Evolutionary conservation across 92 coral and sea anemone species (phyloP).

Genomic region (Diadumene lineata): DNA sequence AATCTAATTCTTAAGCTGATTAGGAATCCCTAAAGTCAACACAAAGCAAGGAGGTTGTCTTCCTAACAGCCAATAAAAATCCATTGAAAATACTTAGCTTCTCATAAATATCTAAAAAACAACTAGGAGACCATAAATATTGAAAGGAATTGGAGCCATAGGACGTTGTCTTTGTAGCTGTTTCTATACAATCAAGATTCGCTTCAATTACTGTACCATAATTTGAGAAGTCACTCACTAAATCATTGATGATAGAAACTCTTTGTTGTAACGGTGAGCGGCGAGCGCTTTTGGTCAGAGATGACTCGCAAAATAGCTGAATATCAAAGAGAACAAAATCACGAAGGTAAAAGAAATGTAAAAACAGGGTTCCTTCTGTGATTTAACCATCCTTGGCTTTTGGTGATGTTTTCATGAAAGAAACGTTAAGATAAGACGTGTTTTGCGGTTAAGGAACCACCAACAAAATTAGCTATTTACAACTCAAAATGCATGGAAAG

Average conservation of each 20-base stretch:
- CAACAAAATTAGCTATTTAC: background rate
- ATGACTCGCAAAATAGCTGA: too few species aligned
- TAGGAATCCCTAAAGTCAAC: background rate
- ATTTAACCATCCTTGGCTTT: too few species aligned
- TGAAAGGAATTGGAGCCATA: background rate
- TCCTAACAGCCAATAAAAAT: background rate
- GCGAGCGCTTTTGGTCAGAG: background rate
- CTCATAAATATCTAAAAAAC: background rate
- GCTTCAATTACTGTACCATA: background rate
- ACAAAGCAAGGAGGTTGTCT: background rate
- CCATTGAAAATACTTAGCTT: background rate
- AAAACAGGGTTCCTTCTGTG: too few species aligned
- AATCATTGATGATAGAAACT: background rate
- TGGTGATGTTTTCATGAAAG: background rate
- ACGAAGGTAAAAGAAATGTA: too few species aligned
- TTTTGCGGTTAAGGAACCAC: background rate
- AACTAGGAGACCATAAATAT: background rate
- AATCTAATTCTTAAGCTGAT: background rate
- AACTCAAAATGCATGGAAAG: background rate
- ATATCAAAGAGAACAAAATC: too few species aligned
- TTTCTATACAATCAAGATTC: background rate
- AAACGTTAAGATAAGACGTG: background rate
- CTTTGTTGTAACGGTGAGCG: background rate
- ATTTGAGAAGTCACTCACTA: constrained; percentile 4
- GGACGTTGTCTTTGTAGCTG: background rate